phyloP scores from a whole-genome alignment of 2,797 vertebrate species.

The Nyctibius grandis region DNA sequence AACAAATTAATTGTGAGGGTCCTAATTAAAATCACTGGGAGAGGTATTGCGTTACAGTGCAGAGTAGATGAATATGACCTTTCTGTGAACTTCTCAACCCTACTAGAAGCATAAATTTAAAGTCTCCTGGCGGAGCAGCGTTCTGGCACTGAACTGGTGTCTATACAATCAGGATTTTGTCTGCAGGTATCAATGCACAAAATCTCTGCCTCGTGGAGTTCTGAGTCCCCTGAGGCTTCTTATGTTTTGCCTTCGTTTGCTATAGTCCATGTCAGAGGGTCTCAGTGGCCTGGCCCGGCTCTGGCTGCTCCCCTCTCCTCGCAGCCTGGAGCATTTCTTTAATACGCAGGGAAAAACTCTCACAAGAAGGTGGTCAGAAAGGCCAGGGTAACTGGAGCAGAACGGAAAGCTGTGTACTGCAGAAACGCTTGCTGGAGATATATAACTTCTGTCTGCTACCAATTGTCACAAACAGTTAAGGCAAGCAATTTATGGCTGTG shows the following conservation, averaged over 20 bases:
- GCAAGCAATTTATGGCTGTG: background rate
- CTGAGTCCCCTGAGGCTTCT: conserved; percentile 38
- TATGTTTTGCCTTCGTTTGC: conserved; percentile 63
- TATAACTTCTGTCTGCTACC: conserved; percentile 44
- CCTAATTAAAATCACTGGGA: conserved; percentile 54
- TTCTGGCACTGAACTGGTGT: conserved; percentile 61
- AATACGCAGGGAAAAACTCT: background rate
- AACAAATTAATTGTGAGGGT: conserved; percentile 46
- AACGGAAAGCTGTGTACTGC: background rate
- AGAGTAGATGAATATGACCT: conserved; percentile 55
- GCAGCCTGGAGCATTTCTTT: conserved; percentile 2
- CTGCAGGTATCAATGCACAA: conserved; percentile 68
- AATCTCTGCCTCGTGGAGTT: conserved; percentile 63
- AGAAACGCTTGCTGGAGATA: background rate
- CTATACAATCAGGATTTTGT: conserved; percentile 81
- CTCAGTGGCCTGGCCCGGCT: conserved; percentile 22
- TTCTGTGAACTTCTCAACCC: conserved; percentile 65
- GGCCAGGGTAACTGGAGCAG: conserved; percentile 13
- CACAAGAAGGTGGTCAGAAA: conserved; percentile 7
- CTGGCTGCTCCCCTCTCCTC: conserved; percentile 20
- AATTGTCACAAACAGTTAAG: conserved; percentile 44
- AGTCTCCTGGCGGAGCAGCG: conserved; percentile 48
- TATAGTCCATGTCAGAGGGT: conserved; percentile 22
- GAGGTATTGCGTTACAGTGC: conserved; percentile 56
- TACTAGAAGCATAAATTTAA: conserved; percentile 60